phyloP scores from a whole-genome alignment of 2,888 invertebrate species.

The Athetis lepigone region DNA sequence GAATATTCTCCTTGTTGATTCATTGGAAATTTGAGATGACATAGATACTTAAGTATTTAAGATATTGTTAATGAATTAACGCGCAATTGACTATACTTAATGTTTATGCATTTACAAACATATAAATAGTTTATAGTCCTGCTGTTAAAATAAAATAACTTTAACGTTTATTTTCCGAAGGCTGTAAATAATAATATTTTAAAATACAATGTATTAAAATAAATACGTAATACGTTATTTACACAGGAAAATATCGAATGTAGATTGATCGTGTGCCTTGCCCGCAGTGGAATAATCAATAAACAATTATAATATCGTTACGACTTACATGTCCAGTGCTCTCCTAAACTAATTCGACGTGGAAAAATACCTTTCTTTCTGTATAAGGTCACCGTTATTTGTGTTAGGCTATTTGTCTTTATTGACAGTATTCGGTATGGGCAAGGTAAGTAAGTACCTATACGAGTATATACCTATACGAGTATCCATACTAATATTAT shows the following conservation, averaged over 20 bases:
- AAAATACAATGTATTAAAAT: background rate
- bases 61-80: no score
- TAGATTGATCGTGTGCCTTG: slow-evolving; percentile 51
- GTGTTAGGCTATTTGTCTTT: slow-evolving; percentile 24
- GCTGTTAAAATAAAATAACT: no score
- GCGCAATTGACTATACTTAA: no score
- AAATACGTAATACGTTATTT: background rate
- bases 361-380: slow-evolving; percentile 28
- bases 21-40: no score
- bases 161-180: no score
- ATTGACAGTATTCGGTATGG: background rate
- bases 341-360: slow-evolving; percentile 16
- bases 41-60: no score
- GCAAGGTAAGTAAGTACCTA: background rate
- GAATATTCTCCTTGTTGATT: slow-evolving; percentile 5
- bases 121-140: no score
- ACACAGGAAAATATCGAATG: slow-evolving; percentile 18
- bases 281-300: slow-evolving; percentile 47
- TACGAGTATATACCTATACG: no score
- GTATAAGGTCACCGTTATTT: slow-evolving; percentile 25
- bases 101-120: no score
- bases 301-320: slow-evolving; percentile 63
- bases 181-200: no score
- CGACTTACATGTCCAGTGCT: slow-evolving; percentile 27
- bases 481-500: no score